Percentiles rank a stretch among this genome's conserved stretches.
Evolutionary conservation across 2,113 vertebrate genomes (phyloP).

Genomic region (Grammomys surdaster): DNA sequence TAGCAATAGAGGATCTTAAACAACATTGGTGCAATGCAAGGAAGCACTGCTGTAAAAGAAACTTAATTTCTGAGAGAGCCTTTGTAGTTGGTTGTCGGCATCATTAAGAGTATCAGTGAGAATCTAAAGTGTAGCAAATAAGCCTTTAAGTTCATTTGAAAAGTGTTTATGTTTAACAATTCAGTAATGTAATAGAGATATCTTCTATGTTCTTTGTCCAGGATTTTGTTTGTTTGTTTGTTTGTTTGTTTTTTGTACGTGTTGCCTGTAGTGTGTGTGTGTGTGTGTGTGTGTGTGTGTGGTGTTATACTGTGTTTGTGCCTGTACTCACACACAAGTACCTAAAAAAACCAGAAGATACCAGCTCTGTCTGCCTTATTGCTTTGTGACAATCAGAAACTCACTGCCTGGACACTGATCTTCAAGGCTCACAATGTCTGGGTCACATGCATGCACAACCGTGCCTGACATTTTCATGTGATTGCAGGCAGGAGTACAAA

Average conservation of each 20-base stretch:
- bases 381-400: background rate
- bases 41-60: background rate
- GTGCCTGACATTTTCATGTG: background rate
- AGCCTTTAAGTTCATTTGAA: conserved; percentile 20
- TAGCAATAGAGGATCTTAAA: background rate
- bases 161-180: background rate
- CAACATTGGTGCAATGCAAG: background rate
- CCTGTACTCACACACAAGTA: background rate
- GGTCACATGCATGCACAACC: background rate
- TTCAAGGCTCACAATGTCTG: background rate
- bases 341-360: background rate
- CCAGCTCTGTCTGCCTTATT: background rate
- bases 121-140: background rate
- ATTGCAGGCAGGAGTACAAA: background rate
- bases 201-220: background rate
- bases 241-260: background rate
- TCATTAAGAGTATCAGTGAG: background rate
- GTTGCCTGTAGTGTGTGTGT: background rate
- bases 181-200: background rate
- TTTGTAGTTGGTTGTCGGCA: background rate
- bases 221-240: background rate
- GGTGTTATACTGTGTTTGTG: background rate
- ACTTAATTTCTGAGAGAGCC: background rate
- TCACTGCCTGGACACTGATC: background rate
- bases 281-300: background rate